These are phyloP conservation scores for Oryzias javanicus DNA, from an alignment of 2,113 vertebrate species.

Conservation along the genomic window DNA sequence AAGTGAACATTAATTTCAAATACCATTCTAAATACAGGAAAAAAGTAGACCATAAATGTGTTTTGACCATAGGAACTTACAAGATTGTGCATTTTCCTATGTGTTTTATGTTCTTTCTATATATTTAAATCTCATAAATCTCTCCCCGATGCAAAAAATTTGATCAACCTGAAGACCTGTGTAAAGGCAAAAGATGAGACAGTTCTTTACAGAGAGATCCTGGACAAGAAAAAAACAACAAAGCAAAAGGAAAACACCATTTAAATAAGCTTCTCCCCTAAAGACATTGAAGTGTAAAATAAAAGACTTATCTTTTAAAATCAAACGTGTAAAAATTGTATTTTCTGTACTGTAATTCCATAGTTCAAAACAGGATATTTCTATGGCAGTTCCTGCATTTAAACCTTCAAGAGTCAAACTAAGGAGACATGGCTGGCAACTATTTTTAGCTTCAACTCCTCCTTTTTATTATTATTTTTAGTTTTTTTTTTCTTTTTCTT, in stretches of 20 bases:
- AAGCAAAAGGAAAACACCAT: slow-evolving; percentile 64
- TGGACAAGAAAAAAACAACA: slow-evolving; percentile 75
- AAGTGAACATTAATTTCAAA: slow-evolving; percentile 99
- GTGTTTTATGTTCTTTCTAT: slow-evolving; percentile 87
- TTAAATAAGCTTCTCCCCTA: slow-evolving; percentile 92
- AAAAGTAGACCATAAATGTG: slow-evolving; percentile 95
- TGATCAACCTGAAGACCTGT: slow-evolving; percentile 96
- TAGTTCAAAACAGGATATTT: slow-evolving; percentile 83
- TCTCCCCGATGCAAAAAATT: slow-evolving; percentile 89
- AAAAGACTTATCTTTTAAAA: slow-evolving; percentile 76
- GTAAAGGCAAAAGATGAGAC: slow-evolving; percentile 86
- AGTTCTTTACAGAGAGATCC: slow-evolving; percentile 81
- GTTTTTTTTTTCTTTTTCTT: slow-evolving; percentile 20
- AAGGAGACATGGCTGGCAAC: slow-evolving; percentile 86
- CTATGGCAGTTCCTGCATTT: slow-evolving; percentile 91
- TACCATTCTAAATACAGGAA: slow-evolving; percentile 99
- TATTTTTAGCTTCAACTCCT: slow-evolving; percentile 58
- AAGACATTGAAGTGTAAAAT: slow-evolving; percentile 85
- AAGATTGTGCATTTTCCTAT: slow-evolving; percentile 97
- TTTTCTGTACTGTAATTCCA: slow-evolving; percentile 85
- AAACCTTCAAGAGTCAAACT: slow-evolving; percentile 72
- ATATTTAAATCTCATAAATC: slow-evolving; percentile 92
- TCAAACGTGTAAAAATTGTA: slow-evolving; percentile 80
- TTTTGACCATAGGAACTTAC: slow-evolving; percentile 97
- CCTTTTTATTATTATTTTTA: slow-evolving; percentile 19